Evolutionary conservation across 2,113 vertebrate genomes (phyloP), one percentile per base, ranked within the genome.

Genomic region (Ifrita kowaldi): DNA sequence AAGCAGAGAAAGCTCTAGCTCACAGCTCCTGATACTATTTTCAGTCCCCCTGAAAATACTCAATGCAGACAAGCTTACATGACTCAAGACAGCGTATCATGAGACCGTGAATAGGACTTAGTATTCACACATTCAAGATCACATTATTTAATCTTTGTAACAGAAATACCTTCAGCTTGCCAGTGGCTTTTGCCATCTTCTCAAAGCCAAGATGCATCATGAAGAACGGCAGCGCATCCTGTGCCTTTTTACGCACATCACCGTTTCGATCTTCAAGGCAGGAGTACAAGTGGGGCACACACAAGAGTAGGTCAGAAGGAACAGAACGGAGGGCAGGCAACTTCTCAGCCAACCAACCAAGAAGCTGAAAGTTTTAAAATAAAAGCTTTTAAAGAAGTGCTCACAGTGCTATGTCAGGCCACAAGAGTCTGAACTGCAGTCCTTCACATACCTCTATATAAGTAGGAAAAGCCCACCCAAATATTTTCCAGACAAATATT

Each of bases 161-260:
- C 7, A 84, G 41, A 37, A 86, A 68, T 98, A 99, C 99, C 98
- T 99, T 99, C 60, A 99, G 98, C 96, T 99, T 99, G 56, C 98
- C 96, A 4, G 99, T 98, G 37, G 99, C 99, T 96, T 99, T 99
- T 90, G 83, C 96, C 99, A 99, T 99, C 95, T 99, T 99, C 86
- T 99, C 99, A 91, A 98, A 99, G 63, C 99, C 98, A 83, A 99
- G 98, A 91, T 99, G 99, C 99, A 99, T 99, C 99, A 99, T 99
- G 81, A 99, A 99, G 92, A 98, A 98, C 0, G 99, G 99, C 81
- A 99, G 95, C 16, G 99, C 99, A 62, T 99, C 99, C 96, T 99
- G 99, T 1, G 99, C 99, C 81, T 99, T 99, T 97, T 99, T 99
- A 56, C 99, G 98, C 62, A 99, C 99, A 6, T 99, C 99, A 41